Percentiles rank a stretch among this genome's conserved stretches.
Conservation (phyloP, 2,113 vertebrate species). For the Hippocampus zosterae region DNA sequence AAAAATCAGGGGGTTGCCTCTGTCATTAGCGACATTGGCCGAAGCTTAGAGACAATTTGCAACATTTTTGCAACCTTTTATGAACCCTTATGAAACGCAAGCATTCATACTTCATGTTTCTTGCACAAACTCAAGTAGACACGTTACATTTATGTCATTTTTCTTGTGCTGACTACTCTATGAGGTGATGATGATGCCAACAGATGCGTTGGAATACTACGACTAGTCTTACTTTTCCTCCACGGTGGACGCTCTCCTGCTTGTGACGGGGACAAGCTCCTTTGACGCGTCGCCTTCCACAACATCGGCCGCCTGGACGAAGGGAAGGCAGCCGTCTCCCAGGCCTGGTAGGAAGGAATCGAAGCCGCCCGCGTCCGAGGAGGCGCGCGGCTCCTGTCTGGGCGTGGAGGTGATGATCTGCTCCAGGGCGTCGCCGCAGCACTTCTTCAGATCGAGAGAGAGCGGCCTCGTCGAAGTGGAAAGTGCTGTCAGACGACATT, state of each 20-base stretch:
- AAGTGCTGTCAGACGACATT: conserved; percentile 5
- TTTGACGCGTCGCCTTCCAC: conserved; percentile 54
- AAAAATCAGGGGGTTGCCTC: no score
- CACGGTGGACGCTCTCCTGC: conserved; percentile 44
- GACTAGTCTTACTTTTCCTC: conserved; percentile 73
- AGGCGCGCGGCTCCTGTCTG: conserved; percentile 45
- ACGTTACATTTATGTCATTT: no score
- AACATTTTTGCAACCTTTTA: no score
- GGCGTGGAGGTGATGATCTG: conserved; percentile 77
- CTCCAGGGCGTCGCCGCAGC: conserved; percentile 71
- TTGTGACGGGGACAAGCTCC: conserved; percentile 42
- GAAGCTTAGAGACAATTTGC: no score
- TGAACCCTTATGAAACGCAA: no score
- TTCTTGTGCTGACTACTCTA: no score
- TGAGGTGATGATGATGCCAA: no score
- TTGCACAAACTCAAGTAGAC: no score
- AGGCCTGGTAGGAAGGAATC: conserved; percentile 78
- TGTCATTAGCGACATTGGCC: no score
- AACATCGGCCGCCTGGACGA: conserved; percentile 39
- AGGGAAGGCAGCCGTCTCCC: conserved; percentile 50
- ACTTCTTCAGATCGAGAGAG: conserved; percentile 80
- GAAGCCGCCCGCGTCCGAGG: conserved; percentile 48
- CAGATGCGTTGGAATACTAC: background rate
- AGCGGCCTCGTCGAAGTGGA: conserved; percentile 61
- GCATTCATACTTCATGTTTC: no score